Percentiles rank a stretch among this genome's conserved stretches.
Conservation (phyloP, 2,888 invertebrate species). For the Chouioia cunea region DNA sequence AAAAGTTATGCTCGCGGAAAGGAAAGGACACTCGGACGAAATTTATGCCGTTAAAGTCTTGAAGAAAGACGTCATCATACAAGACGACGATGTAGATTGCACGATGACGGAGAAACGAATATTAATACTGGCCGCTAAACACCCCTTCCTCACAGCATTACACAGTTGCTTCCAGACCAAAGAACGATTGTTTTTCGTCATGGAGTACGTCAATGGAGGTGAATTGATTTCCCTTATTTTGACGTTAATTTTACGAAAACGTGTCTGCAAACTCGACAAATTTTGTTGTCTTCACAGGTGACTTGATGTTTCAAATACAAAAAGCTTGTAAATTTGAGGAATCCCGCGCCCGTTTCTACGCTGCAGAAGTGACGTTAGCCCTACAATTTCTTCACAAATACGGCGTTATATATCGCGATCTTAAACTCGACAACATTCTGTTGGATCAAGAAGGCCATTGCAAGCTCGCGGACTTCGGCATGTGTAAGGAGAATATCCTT, state of each 20-base stretch:
- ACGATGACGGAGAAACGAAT: constrained; percentile 99
- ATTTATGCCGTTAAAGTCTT: constrained; percentile 90
- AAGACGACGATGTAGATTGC: constrained; percentile 99
- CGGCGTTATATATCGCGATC: constrained; percentile 98
- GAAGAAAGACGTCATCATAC: constrained; percentile 97
- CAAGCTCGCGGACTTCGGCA: constrained; percentile 95
- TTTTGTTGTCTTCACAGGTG: constrained; percentile 70
- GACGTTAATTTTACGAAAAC: background rate
- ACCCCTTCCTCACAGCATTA: constrained; percentile 97
- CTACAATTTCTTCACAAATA: constrained; percentile 96
- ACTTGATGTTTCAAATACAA: constrained; percentile 99
- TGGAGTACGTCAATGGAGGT: constrained; percentile 99
- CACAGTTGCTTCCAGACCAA: constrained; percentile 98
- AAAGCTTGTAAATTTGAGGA: constrained; percentile 98
- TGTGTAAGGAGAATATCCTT: constrained; percentile 97
- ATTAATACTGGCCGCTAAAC: constrained; percentile 94
- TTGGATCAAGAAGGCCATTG: constrained; percentile 96
- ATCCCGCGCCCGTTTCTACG: constrained; percentile 94
- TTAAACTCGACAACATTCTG: constrained; percentile 98
- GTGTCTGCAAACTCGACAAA: constrained; percentile 2
- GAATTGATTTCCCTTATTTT: constrained; percentile 22
- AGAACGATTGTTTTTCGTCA: constrained; percentile 97
- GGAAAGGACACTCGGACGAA: constrained; percentile 88
- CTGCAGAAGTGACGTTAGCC: constrained; percentile 98
- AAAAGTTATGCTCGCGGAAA: constrained; percentile 98